A percentile compares a stretch with the other conserved stretches of the same genome.
These are phyloP conservation scores for Cavia aperea DNA, from an alignment of 2,113 vertebrate genomes.

Conservation along the genomic window DNA sequence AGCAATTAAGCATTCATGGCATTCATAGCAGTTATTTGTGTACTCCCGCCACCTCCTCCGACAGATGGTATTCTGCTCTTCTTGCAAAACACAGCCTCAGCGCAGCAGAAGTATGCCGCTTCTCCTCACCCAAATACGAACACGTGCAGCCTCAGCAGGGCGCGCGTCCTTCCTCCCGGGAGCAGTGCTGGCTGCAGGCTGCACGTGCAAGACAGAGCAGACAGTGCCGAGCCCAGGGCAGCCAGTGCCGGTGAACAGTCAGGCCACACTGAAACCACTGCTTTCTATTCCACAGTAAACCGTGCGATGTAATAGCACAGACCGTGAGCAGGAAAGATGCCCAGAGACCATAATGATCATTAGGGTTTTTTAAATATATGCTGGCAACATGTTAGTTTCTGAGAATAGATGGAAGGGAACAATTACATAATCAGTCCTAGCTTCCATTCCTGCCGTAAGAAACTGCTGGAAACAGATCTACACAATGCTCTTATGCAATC, in stretches of 20 bases:
- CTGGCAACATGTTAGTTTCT: slow-evolving; percentile 50
- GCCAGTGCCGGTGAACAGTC: not conserved
- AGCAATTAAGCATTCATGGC: slow-evolving; percentile 66
- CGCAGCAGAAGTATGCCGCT: not conserved
- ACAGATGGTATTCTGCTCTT: slow-evolving; percentile 45
- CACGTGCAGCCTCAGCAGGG: not conserved
- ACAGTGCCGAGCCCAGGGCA: not conserved
- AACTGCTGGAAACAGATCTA: slow-evolving; percentile 48
- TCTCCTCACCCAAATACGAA: not conserved
- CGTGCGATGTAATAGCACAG: not conserved
- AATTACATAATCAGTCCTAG: slow-evolving; percentile 61
- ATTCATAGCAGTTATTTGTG: not conserved
- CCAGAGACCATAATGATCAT: slow-evolving; percentile 2
- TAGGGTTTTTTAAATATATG: slow-evolving; percentile 5
- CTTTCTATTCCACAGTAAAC: not conserved
- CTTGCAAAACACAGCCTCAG: slow-evolving; percentile 9
- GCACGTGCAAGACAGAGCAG: not conserved
- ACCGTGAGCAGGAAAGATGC: not conserved
- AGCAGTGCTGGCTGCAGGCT: not conserved
- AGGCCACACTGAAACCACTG: not conserved
- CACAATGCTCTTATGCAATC: slow-evolving; percentile 58
- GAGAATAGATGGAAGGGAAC: slow-evolving; percentile 58
- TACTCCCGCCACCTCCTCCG: slow-evolving; percentile 31
- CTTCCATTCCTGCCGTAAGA: slow-evolving; percentile 50
- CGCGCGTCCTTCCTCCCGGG: not conserved